Conservation (phyloP, 2,888 invertebrate species). For the Ischnus inquisitorius region DNA sequence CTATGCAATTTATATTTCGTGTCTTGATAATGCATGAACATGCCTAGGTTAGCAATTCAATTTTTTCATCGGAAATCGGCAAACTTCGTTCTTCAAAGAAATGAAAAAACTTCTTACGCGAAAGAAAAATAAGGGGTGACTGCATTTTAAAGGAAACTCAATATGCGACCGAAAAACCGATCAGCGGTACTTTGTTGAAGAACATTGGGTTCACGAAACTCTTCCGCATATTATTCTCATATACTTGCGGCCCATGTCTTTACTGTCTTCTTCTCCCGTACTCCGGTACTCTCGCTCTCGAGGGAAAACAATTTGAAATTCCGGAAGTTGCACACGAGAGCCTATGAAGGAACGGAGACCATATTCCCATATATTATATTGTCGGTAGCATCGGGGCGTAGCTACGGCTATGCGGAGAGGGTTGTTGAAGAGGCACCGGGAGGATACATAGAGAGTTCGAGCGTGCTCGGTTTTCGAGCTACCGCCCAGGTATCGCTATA, state of each 20-base stretch:
- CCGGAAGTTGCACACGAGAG: constrained; percentile 46
- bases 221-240: neutral
- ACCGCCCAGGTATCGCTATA: constrained; percentile 46
- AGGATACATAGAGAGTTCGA: constrained; percentile 25
- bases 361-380: constrained; percentile 43
- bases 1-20: too few species aligned
- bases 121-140: neutral
- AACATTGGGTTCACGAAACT: neutral
- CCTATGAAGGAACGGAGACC: neutral
- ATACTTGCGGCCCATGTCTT: neutral
- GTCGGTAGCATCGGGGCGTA: constrained; percentile 13
- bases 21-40: too few species aligned
- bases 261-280: neutral
- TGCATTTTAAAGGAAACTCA: neutral
- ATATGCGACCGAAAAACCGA: neutral
- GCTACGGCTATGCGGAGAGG: neutral
- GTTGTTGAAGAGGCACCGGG: neutral
- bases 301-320: constrained; percentile 60
- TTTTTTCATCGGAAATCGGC: too few species aligned
- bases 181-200: neutral
- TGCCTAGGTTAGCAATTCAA: too few species aligned
- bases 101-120: too few species aligned
- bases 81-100: too few species aligned
- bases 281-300: constrained; percentile 13
- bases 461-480: constrained; percentile 23